Conservation (phyloP, 2,888 invertebrate species). For the Danaus chrysippus region DNA sequence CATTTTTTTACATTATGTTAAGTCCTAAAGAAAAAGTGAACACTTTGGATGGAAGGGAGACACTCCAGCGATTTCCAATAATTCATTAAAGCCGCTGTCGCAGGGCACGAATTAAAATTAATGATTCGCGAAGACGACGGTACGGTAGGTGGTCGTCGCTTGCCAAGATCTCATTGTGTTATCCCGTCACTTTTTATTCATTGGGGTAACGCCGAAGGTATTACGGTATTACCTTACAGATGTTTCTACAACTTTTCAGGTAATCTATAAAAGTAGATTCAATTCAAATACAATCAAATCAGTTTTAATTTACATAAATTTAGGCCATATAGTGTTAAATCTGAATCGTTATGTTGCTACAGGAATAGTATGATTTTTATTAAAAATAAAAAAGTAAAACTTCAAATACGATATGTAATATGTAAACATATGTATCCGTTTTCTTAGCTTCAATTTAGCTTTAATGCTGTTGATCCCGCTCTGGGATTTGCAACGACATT, state of each 20-base stretch:
- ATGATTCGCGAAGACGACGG: constrained; percentile 75
- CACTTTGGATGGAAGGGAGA: constrained; percentile 52
- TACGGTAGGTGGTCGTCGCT: constrained; percentile 55
- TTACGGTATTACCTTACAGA: constrained; percentile 66
- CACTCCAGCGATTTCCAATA: constrained; percentile 74
- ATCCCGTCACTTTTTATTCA: constrained; percentile 71
- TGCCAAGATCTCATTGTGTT: constrained; percentile 64
- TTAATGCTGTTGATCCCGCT: constrained; percentile 73
- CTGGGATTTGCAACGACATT: constrained; percentile 73
- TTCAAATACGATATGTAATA: constrained; percentile 20
- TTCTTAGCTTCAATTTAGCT: constrained; percentile 67
- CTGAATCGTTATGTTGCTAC: not conserved
- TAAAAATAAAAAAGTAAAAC: not conserved
- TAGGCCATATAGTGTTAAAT: not conserved
- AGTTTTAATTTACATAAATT: not conserved
- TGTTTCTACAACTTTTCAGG: constrained; percentile 56
- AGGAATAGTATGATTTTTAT: not conserved
- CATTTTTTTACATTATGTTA: constrained; percentile 78
- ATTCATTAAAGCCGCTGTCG: constrained; percentile 75
- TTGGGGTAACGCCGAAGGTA: constrained; percentile 51
- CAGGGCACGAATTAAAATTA: constrained; percentile 78
- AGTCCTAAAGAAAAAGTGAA: constrained; percentile 72
- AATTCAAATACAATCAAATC: constrained; percentile 12
- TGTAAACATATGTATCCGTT: constrained; percentile 36
- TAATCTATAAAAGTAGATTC: constrained; percentile 12